Evolutionary conservation across 2,888 invertebrate genomes (phyloP), one percentile per base, ranked within the genome.

Genomic region (Dioctria linearis): DNA sequence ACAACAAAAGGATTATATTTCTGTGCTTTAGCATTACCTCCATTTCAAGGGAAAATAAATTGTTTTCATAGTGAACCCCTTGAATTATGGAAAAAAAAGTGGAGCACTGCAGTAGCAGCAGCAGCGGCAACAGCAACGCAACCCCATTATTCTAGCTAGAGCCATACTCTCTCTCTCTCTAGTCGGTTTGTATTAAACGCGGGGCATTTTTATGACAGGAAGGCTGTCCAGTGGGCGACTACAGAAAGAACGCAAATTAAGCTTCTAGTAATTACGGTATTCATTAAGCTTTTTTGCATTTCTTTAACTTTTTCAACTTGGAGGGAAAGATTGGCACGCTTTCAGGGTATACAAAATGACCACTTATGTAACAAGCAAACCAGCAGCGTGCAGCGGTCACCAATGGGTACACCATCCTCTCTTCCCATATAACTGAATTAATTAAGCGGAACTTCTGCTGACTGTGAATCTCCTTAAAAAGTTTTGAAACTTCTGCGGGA

Each of bases 1-100:
- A 80, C 59, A 82, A 82, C 78, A 78, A 82, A 80, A 80, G 82
- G 82, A 82, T 82, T 82, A 67, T 80, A 69, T 80, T 80, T 81
- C 76, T 78, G 79, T 80, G 43, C 54, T 57, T 69, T 79, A 78
- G 69, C 79, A 79, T 66, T 79, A 67, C 66, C 57, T 43, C 59
- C 59, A 79, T 79, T n/a, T 79, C 59, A 79, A 79, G 59, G 40
- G 73, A 78, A 79, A 80, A 80, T 78, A 81, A 82, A 82, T 82
- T 82, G 82, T 82, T 80, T 82, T 80, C 78, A 80, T 73, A 69
- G 78, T 78, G 78, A 75, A 76, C 78, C 63, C 46, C 78, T 80
- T 65, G 63, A 69, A 76, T 80, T 71, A 76, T 69, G 49, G 75
- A 76, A 81, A 81, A 25, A 25, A 81, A 80, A 78, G 65, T 67